These are phyloP conservation scores for Azemiops feae DNA, from an alignment of 2,113 vertebrate genomes.

Conservation along the genomic window DNA sequence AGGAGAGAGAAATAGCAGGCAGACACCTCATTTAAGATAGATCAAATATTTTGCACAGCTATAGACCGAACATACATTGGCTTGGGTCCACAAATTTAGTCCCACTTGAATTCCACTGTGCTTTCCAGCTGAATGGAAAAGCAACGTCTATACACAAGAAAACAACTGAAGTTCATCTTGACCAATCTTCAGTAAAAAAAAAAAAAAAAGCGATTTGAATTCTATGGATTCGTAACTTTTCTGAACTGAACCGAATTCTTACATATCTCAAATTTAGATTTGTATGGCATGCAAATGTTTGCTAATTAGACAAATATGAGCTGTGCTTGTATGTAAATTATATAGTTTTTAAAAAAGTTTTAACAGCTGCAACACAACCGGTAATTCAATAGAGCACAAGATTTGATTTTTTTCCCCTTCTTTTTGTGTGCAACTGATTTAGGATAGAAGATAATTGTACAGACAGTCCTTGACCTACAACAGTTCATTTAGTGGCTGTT, in stretches of 20 bases:
- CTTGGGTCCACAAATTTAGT: not conserved
- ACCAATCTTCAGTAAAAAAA: not conserved
- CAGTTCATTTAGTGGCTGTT: not conserved
- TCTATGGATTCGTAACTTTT: not conserved
- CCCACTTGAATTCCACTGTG: not conserved
- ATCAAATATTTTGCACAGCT: not conserved
- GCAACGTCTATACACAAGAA: not conserved
- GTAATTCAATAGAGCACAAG: not conserved
- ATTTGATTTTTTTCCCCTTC: not conserved
- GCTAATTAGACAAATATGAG: not conserved
- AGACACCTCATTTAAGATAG: not conserved
- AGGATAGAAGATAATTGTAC: not conserved
- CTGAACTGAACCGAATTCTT: not conserved
- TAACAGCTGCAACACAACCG: not conserved
- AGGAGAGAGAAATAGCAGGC: not conserved
- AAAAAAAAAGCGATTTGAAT: not conserved
- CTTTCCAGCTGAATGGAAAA: not conserved
- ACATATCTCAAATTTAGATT: not conserved
- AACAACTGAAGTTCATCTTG: not conserved
- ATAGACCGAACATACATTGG: not conserved
- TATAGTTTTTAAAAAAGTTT: not conserved
- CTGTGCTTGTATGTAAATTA: not conserved
- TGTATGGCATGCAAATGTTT: not conserved
- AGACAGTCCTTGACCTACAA: not conserved
- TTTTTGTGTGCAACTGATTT: not conserved